Conservation (phyloP, 2,797 vertebrate species). For the Sebastes matsubarae region DNA sequence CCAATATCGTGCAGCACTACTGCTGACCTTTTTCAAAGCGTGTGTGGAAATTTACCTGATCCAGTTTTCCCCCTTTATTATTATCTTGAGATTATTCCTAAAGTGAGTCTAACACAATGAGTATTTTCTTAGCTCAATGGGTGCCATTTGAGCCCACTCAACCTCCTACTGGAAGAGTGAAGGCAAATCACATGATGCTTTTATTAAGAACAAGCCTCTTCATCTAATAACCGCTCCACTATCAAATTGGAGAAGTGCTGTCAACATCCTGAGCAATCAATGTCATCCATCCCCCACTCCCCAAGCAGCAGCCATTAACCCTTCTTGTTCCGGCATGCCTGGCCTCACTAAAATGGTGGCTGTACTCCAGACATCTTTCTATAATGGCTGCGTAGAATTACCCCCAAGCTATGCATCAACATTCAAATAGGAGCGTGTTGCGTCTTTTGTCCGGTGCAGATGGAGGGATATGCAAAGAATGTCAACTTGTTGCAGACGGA, state of each 20-base stretch:
- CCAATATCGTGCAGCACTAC: neutral
- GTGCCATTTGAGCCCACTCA: constrained; percentile 4
- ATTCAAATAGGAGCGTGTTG: constrained; percentile 46
- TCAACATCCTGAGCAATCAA: constrained; percentile 82
- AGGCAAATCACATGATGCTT: constrained; percentile 62
- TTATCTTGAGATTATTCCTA: constrained; percentile 8
- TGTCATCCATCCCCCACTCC: constrained; percentile 74
- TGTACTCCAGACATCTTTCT: constrained; percentile 69
- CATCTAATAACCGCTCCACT: constrained; percentile 75
- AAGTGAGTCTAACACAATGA: neutral
- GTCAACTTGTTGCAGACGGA: constrained; percentile 32
- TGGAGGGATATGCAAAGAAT: constrained; percentile 58
- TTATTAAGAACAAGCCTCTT: constrained; percentile 72
- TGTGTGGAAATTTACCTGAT: constrained; percentile 3
- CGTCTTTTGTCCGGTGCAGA: constrained; percentile 34
- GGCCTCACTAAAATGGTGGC: constrained; percentile 80
- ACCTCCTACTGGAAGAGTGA: constrained; percentile 14
- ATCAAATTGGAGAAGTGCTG: constrained; percentile 81
- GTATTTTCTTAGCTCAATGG: neutral
- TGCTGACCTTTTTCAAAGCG: constrained; percentile 7
- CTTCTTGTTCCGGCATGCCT: constrained; percentile 78
- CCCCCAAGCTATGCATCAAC: constrained; percentile 58
- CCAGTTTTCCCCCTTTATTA: constrained; percentile 1
- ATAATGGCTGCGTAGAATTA: constrained; percentile 72
- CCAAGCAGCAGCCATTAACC: constrained; percentile 79